These are phyloP conservation scores for Mus minutoides DNA, from an alignment of 2,797 vertebrate species.

Conservation along the genomic window DNA sequence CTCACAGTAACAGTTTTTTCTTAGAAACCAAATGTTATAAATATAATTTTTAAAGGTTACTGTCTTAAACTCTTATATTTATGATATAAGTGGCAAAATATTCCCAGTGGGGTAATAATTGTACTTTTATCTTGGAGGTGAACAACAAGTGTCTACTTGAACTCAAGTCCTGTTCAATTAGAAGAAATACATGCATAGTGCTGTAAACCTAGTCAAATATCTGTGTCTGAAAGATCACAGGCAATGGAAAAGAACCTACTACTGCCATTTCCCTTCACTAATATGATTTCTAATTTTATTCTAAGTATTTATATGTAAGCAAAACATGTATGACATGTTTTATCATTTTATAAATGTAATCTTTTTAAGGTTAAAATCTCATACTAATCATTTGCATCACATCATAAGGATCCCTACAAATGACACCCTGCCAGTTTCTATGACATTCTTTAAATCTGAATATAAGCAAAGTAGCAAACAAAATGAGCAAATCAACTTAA, in stretches of 20 bases:
- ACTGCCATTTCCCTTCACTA: not conserved
- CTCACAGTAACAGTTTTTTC: slow-evolving; percentile 3
- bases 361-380: slow-evolving; percentile 7
- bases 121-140: not conserved
- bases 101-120: not conserved
- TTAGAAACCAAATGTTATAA: slow-evolving; percentile 30
- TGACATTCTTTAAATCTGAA: not conserved
- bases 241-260: not conserved
- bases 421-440: not conserved
- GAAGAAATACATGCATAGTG: not conserved
- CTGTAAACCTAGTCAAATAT: not conserved
- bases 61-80: not conserved
- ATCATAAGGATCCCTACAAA: not conserved
- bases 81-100: not conserved
- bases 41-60: slow-evolving; percentile 26
- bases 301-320: not conserved
- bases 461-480: not conserved
- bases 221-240: not conserved
- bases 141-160: not conserved
- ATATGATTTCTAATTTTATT: not conserved
- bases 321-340: too few relatives aligned
- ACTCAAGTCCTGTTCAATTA: not conserved
- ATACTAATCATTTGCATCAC: not conserved
- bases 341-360: not conserved
- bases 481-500: not conserved